Evolutionary conservation across 2,113 vertebrate species (phyloP).

Genomic region (Maccullochella peelii): DNA sequence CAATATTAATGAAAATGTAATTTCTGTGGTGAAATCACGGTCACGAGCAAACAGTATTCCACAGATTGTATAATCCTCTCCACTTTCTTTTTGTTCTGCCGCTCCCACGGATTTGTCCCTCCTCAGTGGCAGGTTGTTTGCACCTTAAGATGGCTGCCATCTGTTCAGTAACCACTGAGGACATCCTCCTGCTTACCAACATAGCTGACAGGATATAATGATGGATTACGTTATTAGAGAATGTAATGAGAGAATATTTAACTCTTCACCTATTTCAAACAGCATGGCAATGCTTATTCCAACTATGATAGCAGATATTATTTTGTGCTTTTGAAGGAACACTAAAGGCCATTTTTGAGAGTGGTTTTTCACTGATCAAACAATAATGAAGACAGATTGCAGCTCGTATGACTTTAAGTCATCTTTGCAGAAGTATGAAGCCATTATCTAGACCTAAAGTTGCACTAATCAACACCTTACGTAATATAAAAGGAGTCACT

Average conservation of each 20-base stretch:
- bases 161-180: constrained; percentile 58
- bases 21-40: constrained; percentile 39
- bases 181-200: constrained; percentile 41
- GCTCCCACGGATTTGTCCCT: constrained; percentile 27
- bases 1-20: constrained; percentile 59
- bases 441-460: background rate
- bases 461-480: background rate
- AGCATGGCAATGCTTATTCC: background rate
- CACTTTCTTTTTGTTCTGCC: background rate
- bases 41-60: constrained; percentile 4
- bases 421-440: too few relatives aligned
- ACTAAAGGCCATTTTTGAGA: background rate
- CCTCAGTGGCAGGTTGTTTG: constrained; percentile 57
- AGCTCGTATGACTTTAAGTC: background rate
- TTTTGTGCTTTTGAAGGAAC: background rate
- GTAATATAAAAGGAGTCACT: background rate
- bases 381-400: too few relatives aligned
- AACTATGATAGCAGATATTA: background rate
- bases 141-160: constrained; percentile 61
- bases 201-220: constrained; percentile 44
- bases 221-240: constrained; percentile 59
- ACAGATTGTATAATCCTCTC: constrained; percentile 22
- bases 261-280: constrained; percentile 29
- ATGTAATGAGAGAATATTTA: constrained; percentile 44
- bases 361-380: background rate